phyloP scores from a whole-genome alignment of 2,797 vertebrate genomes.

The Tenualosa thibaudeaui region DNA sequence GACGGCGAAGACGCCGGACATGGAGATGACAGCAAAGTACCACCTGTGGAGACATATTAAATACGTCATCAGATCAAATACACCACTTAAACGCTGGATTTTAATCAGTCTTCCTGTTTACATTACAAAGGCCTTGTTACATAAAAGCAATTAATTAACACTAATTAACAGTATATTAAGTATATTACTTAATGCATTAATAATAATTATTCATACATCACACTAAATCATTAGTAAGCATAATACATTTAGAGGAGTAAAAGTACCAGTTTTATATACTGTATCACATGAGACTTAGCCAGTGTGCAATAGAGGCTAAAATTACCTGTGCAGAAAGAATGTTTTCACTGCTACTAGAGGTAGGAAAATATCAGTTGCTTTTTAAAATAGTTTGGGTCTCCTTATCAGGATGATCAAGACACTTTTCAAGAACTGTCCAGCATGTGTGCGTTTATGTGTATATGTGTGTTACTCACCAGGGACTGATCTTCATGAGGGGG shows the following conservation, averaged over 20 bases:
- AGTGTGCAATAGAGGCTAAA: too few species aligned
- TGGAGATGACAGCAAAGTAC: conserved; percentile 93
- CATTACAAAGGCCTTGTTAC: not conserved
- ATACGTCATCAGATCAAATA: not conserved
- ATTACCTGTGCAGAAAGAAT: too few species aligned
- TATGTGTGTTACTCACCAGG: conserved; percentile 75
- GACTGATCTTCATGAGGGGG: conserved; percentile 93
- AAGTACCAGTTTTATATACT: not conserved
- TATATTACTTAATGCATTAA: not conserved
- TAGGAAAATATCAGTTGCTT: too few species aligned
- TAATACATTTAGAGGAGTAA: not conserved
- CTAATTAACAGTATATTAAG: not conserved
- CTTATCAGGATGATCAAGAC: too few species aligned
- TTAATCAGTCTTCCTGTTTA: too few species aligned
- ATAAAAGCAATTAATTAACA: not conserved
- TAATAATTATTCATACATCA: too few species aligned
- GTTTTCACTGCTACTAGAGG: too few species aligned
- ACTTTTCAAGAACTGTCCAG: too few species aligned
- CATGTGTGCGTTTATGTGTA: conserved; percentile 1
- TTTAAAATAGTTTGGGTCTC: too few species aligned
- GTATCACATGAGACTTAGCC: not conserved
- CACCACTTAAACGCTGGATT: too few species aligned
- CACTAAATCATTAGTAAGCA: too few species aligned
- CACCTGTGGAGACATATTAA: conserved; percentile 72
- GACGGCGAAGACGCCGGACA: conserved; percentile 91